Evolutionary conservation across 2,113 vertebrate species (phyloP).

Genomic region (Kryptolebias marmoratus): DNA sequence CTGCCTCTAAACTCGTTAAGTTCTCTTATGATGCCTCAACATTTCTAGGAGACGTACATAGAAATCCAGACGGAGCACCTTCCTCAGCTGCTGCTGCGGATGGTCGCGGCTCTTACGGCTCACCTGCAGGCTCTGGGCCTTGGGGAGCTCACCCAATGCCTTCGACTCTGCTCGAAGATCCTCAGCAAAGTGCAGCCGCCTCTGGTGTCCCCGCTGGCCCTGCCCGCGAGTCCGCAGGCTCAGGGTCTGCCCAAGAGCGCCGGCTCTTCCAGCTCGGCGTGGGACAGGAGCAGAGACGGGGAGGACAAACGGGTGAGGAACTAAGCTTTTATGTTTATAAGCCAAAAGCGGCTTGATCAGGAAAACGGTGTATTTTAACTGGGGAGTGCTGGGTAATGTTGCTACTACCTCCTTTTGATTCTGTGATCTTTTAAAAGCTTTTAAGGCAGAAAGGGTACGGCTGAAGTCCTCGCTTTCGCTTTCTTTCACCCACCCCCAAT

Average conservation of each 20-base stretch:
- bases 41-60: constrained; percentile 93
- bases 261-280: constrained; percentile 70
- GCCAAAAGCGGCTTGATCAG: background rate
- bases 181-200: constrained; percentile 98
- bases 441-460: background rate
- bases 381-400: no score
- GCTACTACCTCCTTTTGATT: no score
- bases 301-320: constrained; percentile 88
- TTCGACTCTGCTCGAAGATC: constrained; percentile 97
- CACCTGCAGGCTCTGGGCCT: constrained; percentile 89
- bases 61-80: constrained; percentile 99
- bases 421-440: no score
- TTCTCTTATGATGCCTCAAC: constrained; percentile 35
- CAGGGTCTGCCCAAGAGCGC: constrained; percentile 54
- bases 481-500: constrained; percentile 12
- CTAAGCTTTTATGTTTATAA: background rate
- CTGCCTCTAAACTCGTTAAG: background rate
- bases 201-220: constrained; percentile 85
- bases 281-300: constrained; percentile 85
- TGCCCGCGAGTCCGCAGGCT: constrained; percentile 76
- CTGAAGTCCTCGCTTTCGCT: constrained; percentile 6
- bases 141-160: constrained; percentile 91
- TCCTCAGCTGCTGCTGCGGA: constrained; percentile 93
- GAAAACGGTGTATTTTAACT: no score
- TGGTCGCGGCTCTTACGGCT: constrained; percentile 92